Percentiles rank a stretch among this genome's conserved stretches.
These are phyloP conservation scores for Clitarchus hookeri DNA, from an alignment of 2,888 invertebrate species.

Conservation along the genomic window DNA sequence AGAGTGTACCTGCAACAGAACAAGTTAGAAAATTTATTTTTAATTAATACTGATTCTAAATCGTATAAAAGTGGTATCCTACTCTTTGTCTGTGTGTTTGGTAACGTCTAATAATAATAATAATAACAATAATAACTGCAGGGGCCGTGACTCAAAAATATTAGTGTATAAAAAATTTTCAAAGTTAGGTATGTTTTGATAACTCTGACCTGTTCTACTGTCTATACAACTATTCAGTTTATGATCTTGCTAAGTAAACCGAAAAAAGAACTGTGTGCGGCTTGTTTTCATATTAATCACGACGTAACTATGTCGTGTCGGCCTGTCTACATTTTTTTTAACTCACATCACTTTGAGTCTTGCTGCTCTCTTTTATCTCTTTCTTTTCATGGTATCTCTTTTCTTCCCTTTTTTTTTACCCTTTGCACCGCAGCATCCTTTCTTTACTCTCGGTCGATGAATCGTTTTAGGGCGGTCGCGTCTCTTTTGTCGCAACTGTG, in stretches of 20 bases:
- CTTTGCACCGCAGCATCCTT: background rate
- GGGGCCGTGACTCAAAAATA: too few relatives aligned
- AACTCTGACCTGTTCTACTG: background rate
- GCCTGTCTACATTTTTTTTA: background rate
- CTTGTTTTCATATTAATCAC: background rate
- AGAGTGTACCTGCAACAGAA: too few relatives aligned
- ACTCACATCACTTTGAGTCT: background rate
- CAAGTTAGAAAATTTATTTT: too few relatives aligned
- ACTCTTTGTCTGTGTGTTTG: too few relatives aligned
- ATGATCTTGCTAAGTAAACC: background rate
- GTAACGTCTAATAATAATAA: too few relatives aligned
- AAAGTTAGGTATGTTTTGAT: background rate
- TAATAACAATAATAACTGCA: too few relatives aligned
- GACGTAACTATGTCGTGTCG: background rate
- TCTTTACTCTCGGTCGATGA: background rate
- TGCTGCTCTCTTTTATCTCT: background rate
- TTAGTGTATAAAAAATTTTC: too few relatives aligned
- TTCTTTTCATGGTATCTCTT: background rate
- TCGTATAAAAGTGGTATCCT: too few relatives aligned
- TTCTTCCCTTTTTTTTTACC: background rate
- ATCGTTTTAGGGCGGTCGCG: conserved; percentile 2
- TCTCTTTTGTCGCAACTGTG: conserved; percentile 8
- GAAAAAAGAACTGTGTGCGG: background rate
- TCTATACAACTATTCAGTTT: background rate
- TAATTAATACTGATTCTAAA: too few relatives aligned